phyloP scores from a whole-genome alignment of 2,888 invertebrate genomes.

The Timema cristinae region DNA sequence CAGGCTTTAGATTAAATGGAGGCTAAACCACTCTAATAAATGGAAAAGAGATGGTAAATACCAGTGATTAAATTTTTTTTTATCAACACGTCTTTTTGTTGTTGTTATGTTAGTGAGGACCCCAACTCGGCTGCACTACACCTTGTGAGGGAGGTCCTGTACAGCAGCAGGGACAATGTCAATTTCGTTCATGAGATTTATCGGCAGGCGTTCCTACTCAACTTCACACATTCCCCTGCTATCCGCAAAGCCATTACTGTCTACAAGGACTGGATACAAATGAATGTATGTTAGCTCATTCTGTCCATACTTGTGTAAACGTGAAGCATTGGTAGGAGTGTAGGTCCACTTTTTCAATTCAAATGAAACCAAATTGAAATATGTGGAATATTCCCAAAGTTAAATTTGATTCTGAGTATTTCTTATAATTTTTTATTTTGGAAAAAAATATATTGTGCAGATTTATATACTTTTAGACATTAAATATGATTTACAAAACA shows the following conservation, averaged over 20 bases:
- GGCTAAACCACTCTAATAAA: too few species aligned
- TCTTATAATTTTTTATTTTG: too few species aligned
- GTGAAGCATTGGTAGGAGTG: not conserved
- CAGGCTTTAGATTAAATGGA: too few species aligned
- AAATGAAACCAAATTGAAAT: conserved; percentile 8
- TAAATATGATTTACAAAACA: too few species aligned
- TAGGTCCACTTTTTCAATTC: not conserved
- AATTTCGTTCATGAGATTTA: conserved; percentile 94
- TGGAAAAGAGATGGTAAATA: too few species aligned
- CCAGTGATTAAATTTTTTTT: not conserved
- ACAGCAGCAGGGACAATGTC: conserved; percentile 82
- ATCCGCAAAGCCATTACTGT: conserved; percentile 85
- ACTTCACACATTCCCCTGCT: conserved; percentile 83
- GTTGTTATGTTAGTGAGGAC: conserved; percentile 22
- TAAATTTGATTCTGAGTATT: not conserved
- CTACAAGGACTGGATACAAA: conserved; percentile 94
- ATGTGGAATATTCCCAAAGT: conserved; percentile 1
- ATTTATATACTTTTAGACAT: too few species aligned
- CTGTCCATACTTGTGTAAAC: not conserved
- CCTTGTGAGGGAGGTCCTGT: conserved; percentile 83
- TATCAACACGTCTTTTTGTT: not conserved
- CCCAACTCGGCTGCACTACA: conserved; percentile 50
- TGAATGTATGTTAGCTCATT: conserved; percentile 55
- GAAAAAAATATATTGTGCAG: too few species aligned
- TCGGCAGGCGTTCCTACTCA: conserved; percentile 86